A percentile compares a stretch with the other conserved stretches of the same genome.
These are phyloP conservation scores for Conistra vaccinii DNA, from an alignment of 2,888 invertebrate genomes.

Conservation along the genomic window DNA sequence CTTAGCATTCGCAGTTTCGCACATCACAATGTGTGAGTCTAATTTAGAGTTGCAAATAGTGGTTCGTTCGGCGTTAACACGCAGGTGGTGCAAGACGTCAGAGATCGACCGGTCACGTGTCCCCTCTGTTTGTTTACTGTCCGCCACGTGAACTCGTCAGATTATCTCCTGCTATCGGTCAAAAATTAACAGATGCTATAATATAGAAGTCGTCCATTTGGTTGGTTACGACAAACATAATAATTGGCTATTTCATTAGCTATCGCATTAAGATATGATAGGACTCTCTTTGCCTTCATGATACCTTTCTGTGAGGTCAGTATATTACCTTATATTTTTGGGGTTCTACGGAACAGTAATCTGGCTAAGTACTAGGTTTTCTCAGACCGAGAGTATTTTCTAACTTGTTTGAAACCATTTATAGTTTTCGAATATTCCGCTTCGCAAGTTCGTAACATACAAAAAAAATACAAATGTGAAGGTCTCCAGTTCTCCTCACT, in stretches of 20 bases:
- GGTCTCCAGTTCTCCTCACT: slow-evolving; percentile 8
- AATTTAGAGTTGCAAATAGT: slow-evolving; percentile 54
- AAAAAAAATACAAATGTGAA: not conserved
- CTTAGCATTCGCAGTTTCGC: not conserved
- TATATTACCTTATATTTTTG: not conserved
- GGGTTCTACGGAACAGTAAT: not conserved
- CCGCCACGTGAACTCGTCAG: slow-evolving; percentile 72
- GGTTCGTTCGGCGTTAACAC: slow-evolving; percentile 37
- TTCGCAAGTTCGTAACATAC: slow-evolving; percentile 4
- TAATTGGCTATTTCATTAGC: not conserved
- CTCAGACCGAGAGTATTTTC: not conserved
- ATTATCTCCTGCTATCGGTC: slow-evolving; percentile 68
- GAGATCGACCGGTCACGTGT: slow-evolving; percentile 73
- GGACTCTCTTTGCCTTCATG: not conserved
- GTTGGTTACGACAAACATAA: not conserved
- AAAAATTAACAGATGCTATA: slow-evolving; percentile 41
- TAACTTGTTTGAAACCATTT: not conserved
- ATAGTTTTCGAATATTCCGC: slow-evolving; percentile 5
- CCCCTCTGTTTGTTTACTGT: slow-evolving; percentile 75
- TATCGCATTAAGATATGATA: not conserved
- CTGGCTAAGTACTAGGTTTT: not conserved
- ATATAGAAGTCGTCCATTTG: not conserved
- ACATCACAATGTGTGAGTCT: slow-evolving; percentile 13
- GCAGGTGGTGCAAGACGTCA: slow-evolving; percentile 74
- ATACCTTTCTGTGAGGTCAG: not conserved